Evolutionary conservation across 92 coral and sea anemone species (phyloP), one percentile per base, ranked within the genome.

Genomic region (Phenganax marumi): DNA sequence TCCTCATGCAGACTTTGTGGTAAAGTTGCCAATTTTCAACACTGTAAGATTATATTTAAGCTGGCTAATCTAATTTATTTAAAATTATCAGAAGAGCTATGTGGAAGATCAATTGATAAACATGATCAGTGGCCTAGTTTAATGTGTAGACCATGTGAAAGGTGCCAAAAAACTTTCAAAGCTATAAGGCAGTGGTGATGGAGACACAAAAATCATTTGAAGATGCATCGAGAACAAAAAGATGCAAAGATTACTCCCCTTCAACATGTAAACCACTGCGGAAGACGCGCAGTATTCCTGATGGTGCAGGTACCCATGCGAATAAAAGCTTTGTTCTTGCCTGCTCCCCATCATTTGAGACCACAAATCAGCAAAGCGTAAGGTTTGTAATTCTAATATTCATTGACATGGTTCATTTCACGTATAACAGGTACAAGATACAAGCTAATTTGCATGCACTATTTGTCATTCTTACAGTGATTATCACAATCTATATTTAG

Each of bases 81-180:
- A 71, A 71, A 71, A 26, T n/a, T 51, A 46, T 26, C 76, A 6
- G 76, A 48, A 26, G 52, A 26, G 16, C 76, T 71, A 46, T 71
- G 52, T 14, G 76, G 76, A 43, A 71, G 56, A n/a, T 3, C 76
- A 71, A 39, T 71, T 71, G 76, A 12, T 18, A n/a, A 24, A 43
- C 56, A 71, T 17, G 76, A 71, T 10, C 76, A 71, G 1, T 49
- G 43, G 53, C 52, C 74, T 68, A n/a, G 39, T 10, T 22, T 68
- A 17, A 68, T 68, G 74, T 68, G 74, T 68, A 10, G 74, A 68
- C 74, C 74, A n/a, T 68, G 74, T 68, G 74, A 68, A 68, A 68
- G 74, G 50, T 49, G 74, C 39, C 24, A 22, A 68, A 68, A 33
- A 68, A 68, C 46, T 68, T 68, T n/a, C 74, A 68, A 22, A 68